A percentile compares a stretch with the other conserved stretches of the same genome.
Evolutionary conservation across 2,113 vertebrate genomes (phyloP).

Genomic region (Corythornis cristatus): DNA sequence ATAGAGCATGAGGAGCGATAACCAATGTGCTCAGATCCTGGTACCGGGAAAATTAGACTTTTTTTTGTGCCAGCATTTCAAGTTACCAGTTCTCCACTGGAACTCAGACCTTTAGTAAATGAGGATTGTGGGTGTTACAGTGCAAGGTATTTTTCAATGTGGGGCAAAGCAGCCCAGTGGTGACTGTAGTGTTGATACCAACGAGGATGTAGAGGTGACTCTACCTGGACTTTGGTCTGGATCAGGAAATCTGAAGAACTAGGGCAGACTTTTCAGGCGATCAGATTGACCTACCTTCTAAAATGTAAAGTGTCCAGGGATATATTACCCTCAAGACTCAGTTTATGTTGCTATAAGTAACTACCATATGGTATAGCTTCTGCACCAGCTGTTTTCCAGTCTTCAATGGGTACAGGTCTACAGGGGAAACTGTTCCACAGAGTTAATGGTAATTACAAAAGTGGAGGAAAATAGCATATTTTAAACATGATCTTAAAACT

Average conservation of each 20-base stretch:
- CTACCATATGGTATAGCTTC: conserved; percentile 28
- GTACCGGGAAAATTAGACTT: neutral
- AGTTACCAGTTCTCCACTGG: neutral
- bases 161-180: neutral
- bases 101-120: neutral
- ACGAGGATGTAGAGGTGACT: neutral
- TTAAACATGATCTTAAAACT: neutral
- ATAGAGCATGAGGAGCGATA: accelerated
- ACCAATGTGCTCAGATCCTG: neutral
- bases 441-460: neutral
- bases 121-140: neutral
- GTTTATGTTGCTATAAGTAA: conserved; percentile 51
- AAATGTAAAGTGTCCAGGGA: neutral
- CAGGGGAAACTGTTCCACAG: neutral
- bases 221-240: neutral
- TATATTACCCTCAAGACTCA: conserved; percentile 13
- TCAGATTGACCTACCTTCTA: neutral
- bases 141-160: neutral
- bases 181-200: neutral
- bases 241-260: neutral
- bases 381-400: conserved; percentile 38
- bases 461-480: neutral
- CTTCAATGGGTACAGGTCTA: neutral
- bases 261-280: neutral
- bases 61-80: accelerated